A percentile compares a stretch with the other conserved stretches of the same genome.
Conservation (phyloP, 2,888 invertebrate genomes). For the Ecliptopera silaceata region DNA sequence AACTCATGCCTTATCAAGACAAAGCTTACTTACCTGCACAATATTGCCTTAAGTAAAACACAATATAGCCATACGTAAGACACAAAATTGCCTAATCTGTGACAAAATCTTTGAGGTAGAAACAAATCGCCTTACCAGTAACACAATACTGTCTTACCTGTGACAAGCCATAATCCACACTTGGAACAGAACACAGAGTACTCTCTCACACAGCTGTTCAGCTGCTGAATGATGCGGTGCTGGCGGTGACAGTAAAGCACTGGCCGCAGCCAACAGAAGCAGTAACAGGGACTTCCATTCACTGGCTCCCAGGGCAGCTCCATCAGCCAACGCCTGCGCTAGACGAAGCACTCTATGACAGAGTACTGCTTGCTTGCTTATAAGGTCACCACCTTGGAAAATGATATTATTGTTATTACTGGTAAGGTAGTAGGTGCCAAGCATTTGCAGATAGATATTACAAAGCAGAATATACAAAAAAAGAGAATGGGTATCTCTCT, state of each 20-base stretch:
- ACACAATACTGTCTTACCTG: constrained; percentile 15
- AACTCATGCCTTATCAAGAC: neutral
- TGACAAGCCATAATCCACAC: constrained; percentile 36
- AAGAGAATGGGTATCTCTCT: too few relatives aligned
- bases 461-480: too few relatives aligned
- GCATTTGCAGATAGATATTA: too few relatives aligned
- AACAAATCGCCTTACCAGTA: neutral
- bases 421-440: too few relatives aligned
- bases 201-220: constrained; percentile 96
- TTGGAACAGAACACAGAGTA: constrained; percentile 96
- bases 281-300: constrained; percentile 96
- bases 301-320: constrained; percentile 86
- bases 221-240: constrained; percentile 97
- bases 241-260: constrained; percentile 95
- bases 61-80: neutral
- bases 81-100: constrained; percentile 11
- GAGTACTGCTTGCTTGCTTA: constrained; percentile 95
- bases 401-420: neutral
- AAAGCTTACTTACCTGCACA: constrained; percentile 21
- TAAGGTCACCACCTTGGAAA: constrained; percentile 90
- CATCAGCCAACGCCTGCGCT: constrained; percentile 86
- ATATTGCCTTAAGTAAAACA: neutral
- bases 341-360: constrained; percentile 95
- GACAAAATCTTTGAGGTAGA: constrained; percentile 29
- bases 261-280: constrained; percentile 92